phyloP scores from a whole-genome alignment of 2,113 vertebrate genomes.

The Macroglossus sobrinus region DNA sequence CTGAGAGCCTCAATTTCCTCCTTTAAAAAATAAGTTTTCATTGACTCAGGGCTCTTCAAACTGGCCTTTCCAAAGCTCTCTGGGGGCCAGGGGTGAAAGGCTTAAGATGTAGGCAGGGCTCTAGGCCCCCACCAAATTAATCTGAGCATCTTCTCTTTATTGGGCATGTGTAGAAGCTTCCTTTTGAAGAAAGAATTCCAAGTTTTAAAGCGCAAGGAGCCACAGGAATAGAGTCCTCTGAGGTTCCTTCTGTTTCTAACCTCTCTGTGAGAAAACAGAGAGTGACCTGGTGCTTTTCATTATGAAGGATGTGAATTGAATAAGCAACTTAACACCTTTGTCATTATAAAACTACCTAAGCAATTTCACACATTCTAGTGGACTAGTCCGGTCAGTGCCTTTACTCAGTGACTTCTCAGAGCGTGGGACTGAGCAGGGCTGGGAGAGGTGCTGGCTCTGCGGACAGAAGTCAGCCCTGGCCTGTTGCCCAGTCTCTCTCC shows the following conservation, averaged over 20 bases:
- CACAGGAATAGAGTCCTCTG: not conserved
- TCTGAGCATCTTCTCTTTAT: not conserved
- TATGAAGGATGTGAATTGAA: not conserved
- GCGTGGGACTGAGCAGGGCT: not conserved
- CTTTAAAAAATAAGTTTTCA: not conserved
- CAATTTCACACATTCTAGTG: not conserved
- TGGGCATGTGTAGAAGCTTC: not conserved
- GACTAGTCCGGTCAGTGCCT: rapidly evolving
- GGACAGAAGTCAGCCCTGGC: not conserved
- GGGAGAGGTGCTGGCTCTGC: too few relatives aligned
- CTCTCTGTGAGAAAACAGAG: not conserved
- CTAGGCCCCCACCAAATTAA: too few relatives aligned
- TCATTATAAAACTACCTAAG: not conserved
- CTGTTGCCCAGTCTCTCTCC: rapidly evolving
- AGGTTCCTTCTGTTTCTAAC: too few relatives aligned
- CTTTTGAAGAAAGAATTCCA: not conserved
- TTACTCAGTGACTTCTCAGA: rapidly evolving
- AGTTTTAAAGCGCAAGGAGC: not conserved
- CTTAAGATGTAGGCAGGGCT: too few relatives aligned
- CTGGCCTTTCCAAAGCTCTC: not conserved
- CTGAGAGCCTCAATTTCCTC: not conserved
- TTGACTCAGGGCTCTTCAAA: not conserved
- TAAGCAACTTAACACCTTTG: not conserved
- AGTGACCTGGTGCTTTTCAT: not conserved
- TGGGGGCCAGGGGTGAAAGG: not conserved